Percentiles rank a stretch among this genome's conserved stretches.
Evolutionary conservation across 2,113 vertebrate species (phyloP).

Genomic region (Aleadryas rufinucha): DNA sequence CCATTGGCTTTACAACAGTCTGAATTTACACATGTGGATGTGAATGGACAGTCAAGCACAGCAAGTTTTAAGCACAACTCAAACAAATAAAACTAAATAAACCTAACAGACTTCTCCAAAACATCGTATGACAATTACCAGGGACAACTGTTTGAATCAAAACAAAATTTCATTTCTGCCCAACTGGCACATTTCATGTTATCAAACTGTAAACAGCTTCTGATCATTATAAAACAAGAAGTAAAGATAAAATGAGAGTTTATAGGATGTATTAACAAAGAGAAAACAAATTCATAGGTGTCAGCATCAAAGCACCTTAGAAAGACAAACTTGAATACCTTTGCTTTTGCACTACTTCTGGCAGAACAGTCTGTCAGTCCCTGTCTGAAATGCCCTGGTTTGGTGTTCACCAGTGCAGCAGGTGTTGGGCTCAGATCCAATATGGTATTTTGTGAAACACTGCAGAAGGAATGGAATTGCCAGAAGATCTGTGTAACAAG

Average conservation of each 20-base stretch:
- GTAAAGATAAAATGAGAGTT: neutral
- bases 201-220: neutral
- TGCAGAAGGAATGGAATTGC: neutral
- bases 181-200: neutral
- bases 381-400: neutral
- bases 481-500: neutral
- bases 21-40: neutral
- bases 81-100: neutral
- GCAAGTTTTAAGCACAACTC: neutral
- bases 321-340: neutral
- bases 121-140: neutral
- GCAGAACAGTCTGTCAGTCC: neutral
- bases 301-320: neutral
- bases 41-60: neutral
- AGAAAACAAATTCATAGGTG: neutral
- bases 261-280: neutral
- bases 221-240: neutral
- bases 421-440: neutral
- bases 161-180: neutral
- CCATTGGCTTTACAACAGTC: neutral
- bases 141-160: neutral
- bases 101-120: neutral
- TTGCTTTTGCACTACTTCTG: neutral
- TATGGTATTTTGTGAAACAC: neutral
- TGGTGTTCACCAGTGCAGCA: neutral